These are phyloP conservation scores for Monoplex corrugatus DNA, from an alignment of 2,888 invertebrate genomes.

Conservation along the genomic window DNA sequence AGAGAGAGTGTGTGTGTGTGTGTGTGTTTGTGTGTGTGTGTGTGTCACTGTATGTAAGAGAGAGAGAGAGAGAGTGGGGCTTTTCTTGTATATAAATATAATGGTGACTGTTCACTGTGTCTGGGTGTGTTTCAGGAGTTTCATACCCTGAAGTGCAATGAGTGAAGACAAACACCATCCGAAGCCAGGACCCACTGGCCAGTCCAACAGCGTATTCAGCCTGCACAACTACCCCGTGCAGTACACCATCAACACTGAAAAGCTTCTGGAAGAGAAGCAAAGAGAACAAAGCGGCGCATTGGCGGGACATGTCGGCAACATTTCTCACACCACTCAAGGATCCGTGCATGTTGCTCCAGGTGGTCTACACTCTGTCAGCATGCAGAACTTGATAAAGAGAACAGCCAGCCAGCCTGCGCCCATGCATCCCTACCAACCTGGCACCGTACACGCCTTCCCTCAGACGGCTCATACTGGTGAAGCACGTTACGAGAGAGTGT, in stretches of 20 bases:
- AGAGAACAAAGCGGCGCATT: background rate
- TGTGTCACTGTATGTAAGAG: no score
- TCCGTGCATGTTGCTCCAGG: background rate
- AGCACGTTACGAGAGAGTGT: constrained; percentile 59
- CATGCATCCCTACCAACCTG: constrained; percentile 55
- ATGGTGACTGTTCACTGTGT: no score
- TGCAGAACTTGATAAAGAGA: constrained; percentile 70
- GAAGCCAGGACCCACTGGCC: constrained; percentile 43
- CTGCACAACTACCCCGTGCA: constrained; percentile 81
- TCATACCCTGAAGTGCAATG: background rate
- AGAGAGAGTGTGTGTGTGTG: no score
- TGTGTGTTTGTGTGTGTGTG: no score
- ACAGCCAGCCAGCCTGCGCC: constrained; percentile 56
- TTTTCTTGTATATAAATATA: no score
- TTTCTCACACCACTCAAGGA: background rate
- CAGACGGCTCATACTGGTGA: constrained; percentile 74
- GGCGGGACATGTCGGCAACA: background rate
- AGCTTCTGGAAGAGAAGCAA: constrained; percentile 57
- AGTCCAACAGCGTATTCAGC: constrained; percentile 77
- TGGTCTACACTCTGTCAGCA: constrained; percentile 71
- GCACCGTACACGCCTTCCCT: constrained; percentile 66
- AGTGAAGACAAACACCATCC: constrained; percentile 1
- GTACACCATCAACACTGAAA: constrained; percentile 78
- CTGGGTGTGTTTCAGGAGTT: background rate
- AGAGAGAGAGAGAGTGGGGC: no score